Conservation (phyloP, 1,140 invertebrate species). For the Procambarus clarkii region DNA sequence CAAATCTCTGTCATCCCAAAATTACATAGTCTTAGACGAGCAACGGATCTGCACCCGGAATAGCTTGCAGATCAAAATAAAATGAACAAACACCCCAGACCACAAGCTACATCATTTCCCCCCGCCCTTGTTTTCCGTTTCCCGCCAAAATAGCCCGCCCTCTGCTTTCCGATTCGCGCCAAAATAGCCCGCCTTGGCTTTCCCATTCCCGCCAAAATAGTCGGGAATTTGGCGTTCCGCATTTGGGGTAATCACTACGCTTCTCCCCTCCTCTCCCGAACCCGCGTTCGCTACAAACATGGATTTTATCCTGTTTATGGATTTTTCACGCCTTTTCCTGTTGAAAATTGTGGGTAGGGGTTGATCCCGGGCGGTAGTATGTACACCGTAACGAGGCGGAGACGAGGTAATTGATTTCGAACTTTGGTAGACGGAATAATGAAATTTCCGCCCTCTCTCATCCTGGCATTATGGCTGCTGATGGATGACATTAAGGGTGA, state of each 20-base stretch:
- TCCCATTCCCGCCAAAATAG: constrained; percentile 7
- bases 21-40: background rate
- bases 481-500: background rate
- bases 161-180: background rate
- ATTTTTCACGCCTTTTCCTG: constrained; percentile 7
- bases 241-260: background rate
- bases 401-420: constrained; percentile 3
- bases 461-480: background rate
- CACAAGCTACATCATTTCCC: background rate
- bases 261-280: background rate
- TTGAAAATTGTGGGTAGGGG: constrained; percentile 13
- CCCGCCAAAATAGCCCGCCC: background rate
- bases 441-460: background rate
- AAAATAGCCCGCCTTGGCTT: background rate
- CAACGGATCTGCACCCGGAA: background rate
- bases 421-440: background rate
- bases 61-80: background rate
- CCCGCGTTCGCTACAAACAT: background rate
- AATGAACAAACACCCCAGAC: background rate
- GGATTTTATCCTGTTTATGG: constrained; percentile 14
- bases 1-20: background rate
- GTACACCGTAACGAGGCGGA: background rate
- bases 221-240: constrained; percentile 1
- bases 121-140: background rate
- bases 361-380: background rate